Conservation (phyloP, 2,888 invertebrate genomes). For the Drosophila mercatorum region DNA sequence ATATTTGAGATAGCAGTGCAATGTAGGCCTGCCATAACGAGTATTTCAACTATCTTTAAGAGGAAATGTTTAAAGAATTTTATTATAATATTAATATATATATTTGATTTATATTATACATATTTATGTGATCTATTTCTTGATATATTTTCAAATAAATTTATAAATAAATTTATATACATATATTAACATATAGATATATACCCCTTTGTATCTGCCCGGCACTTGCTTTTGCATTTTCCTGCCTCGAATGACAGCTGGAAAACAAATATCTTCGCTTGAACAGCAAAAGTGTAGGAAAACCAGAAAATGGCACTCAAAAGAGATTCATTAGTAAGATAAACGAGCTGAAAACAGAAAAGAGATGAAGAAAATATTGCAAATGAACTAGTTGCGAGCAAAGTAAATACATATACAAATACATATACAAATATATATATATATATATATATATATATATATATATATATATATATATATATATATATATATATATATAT, state of each 20-base stretch:
- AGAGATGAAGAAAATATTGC: background rate
- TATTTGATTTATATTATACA: no score
- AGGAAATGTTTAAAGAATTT: no score
- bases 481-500: background rate
- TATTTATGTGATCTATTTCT: no score
- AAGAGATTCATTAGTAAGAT: slow-evolving; percentile 22
- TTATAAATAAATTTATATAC: background rate
- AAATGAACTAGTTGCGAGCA: slow-evolving; percentile 14
- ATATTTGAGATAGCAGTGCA: background rate
- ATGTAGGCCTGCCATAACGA: no score
- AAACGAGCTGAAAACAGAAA: slow-evolving; percentile 14
- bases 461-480: no score
- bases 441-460: background rate
- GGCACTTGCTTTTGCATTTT: background rate
- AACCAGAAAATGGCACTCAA: slow-evolving; percentile 12
- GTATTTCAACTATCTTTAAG: no score
- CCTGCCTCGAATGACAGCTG: slow-evolving; percentile 11
- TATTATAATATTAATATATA: no score
- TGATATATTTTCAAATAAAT: no score
- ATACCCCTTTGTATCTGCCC: no score
- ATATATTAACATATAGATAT: background rate
- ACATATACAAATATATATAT: background rate
- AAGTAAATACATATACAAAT: no score
- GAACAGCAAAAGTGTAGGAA: background rate
- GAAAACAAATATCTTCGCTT: slow-evolving; percentile 6